Evolutionary conservation across 1,140 invertebrate species (phyloP).

Genomic region (Rhagoletis pomonella): DNA sequence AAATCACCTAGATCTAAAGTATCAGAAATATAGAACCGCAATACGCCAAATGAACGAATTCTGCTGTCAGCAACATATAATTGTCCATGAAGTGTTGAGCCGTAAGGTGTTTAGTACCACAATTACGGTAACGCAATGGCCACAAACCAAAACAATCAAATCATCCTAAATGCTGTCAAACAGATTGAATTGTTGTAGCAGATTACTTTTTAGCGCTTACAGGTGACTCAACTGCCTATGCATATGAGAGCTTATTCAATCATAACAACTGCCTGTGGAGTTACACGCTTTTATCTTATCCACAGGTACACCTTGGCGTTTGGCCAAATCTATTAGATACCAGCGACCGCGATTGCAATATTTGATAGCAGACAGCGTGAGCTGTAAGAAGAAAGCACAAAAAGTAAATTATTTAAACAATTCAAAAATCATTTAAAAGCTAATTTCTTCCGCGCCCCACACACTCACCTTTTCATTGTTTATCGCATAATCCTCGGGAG

Average conservation of each 20-base stretch:
- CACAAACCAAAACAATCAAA: too few species aligned
- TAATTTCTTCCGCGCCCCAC: not conserved
- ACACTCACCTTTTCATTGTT: constrained; percentile 83
- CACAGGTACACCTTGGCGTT: constrained; percentile 88
- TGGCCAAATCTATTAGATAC: constrained; percentile 93
- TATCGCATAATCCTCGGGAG: constrained; percentile 81
- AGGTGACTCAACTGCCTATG: not conserved
- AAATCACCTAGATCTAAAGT: too few species aligned
- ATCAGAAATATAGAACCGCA: too few species aligned
- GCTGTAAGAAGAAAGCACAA: constrained; percentile 75
- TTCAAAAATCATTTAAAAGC: not conserved
- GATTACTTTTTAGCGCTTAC: not conserved
- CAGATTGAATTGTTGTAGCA: too few species aligned
- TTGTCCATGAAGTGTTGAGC: too few species aligned
- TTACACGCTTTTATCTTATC: constrained; percentile 73
- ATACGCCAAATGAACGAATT: too few species aligned
- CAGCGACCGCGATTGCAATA: constrained; percentile 96
- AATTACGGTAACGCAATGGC: too few species aligned
- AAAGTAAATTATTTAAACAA: not conserved
- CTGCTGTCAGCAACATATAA: too few species aligned
- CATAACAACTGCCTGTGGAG: constrained; percentile 64
- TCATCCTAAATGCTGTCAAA: too few species aligned
- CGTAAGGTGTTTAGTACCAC: too few species aligned
- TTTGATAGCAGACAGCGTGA: constrained; percentile 89
- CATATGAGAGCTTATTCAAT: constrained; percentile 17